Conservation (phyloP, 2,888 invertebrate genomes). For the Gymnoscelis rufifasciata region DNA sequence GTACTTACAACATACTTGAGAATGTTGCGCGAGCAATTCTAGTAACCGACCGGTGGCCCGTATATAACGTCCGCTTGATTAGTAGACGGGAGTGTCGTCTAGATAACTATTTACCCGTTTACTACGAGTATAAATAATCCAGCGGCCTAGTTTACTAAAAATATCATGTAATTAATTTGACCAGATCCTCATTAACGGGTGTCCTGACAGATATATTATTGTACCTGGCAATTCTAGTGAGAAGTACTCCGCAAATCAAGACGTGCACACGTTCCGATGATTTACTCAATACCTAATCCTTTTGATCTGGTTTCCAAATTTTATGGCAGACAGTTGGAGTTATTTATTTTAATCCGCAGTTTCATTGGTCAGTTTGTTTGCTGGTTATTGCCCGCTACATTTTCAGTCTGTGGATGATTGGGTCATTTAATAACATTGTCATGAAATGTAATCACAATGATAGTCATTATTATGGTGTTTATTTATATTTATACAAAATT, state of each 20-base stretch:
- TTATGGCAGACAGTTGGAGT: constrained; percentile 8
- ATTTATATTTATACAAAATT: no score
- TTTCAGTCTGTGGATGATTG: not conserved
- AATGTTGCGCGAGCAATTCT: constrained; percentile 16
- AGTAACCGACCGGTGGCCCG: constrained; percentile 11
- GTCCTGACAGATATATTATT: constrained; percentile 56
- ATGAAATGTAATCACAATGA: no score
- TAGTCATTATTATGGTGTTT: no score
- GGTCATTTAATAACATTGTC: no score
- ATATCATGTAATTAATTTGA: constrained; percentile 46
- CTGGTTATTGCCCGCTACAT: not conserved
- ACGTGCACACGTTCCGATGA: constrained; percentile 14
- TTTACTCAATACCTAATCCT: constrained; percentile 14
- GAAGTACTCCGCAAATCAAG: constrained; percentile 10
- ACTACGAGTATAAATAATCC: constrained; percentile 21
- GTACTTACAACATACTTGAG: constrained; percentile 10
- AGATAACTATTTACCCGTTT: constrained; percentile 16
- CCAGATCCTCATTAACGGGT: constrained; percentile 47
- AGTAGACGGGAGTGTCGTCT: constrained; percentile 10
- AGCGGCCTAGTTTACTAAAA: constrained; percentile 36
- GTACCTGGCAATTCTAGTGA: constrained; percentile 33
- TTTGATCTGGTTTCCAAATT: constrained; percentile 16
- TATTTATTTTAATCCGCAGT: constrained; percentile 9
- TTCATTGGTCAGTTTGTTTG: not conserved
- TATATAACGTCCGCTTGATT: constrained; percentile 18